These are phyloP conservation scores for Microcaecilia unicolor DNA, from an alignment of 2,797 vertebrate genomes.

Conservation along the genomic window DNA sequence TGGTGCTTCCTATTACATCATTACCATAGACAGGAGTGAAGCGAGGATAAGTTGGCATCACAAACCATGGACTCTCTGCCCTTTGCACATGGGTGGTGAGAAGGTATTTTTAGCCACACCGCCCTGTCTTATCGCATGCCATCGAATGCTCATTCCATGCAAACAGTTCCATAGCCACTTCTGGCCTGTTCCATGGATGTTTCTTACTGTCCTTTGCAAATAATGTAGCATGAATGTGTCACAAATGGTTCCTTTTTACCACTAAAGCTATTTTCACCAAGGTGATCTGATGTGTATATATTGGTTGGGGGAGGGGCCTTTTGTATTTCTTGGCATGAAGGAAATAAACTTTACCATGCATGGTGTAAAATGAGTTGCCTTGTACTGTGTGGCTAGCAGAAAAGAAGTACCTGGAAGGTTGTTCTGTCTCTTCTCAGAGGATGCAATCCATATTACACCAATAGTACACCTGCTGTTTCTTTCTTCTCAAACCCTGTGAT, in stretches of 20 bases:
- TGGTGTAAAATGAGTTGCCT: slow-evolving; percentile 16
- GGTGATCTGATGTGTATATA: slow-evolving; percentile 25
- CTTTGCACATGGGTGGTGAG: too few relatives aligned
- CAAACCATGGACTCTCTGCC: too few relatives aligned
- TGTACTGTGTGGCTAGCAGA: slow-evolving; percentile 15
- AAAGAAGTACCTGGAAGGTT: not conserved
- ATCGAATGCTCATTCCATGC: not conserved
- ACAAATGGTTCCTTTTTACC: slow-evolving; percentile 2
- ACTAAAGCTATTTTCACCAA: slow-evolving; percentile 10
- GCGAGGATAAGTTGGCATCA: too few relatives aligned
- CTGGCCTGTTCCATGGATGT: not conserved
- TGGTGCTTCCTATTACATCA: too few relatives aligned
- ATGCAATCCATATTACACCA: not conserved
- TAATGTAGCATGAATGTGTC: slow-evolving; percentile 13
- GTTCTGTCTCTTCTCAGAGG: not conserved
- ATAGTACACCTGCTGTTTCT: too few relatives aligned
- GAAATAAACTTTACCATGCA: slow-evolving; percentile 53
- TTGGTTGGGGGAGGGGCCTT: too few relatives aligned
- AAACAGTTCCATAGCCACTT: not conserved
- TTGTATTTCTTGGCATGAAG: slow-evolving; percentile 61
- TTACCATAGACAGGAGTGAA: too few relatives aligned
- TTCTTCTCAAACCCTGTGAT: too few relatives aligned
- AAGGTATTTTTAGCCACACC: too few relatives aligned
- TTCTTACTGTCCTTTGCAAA: not conserved
- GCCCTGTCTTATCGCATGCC: not conserved